Evolutionary conservation across 2,888 invertebrate genomes (phyloP), one percentile per base, ranked within the genome.

Genomic region (Tenthredo mesomela): DNA sequence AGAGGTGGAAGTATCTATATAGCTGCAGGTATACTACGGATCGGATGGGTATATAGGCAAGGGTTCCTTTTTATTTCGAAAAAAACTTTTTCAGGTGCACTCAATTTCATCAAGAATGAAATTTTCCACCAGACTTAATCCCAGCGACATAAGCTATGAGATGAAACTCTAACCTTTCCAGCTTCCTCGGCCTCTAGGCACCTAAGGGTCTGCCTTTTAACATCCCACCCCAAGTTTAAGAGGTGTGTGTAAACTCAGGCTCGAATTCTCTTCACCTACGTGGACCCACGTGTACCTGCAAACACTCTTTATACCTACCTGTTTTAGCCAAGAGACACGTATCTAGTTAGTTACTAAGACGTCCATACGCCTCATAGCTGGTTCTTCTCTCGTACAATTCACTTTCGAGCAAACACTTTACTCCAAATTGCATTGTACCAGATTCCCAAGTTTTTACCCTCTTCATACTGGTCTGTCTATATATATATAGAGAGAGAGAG

Each of bases 111-210:
- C 21, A 33, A 40, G 50, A 61, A 80, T 80, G 2, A 80, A 80
- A 80, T 80, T 80, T 61, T 80, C 58, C 80, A 25, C 18, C n/a
- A 80, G 80, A 61, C 61, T 61, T 80, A 50, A 80, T 80, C 58
- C 33, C 54, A 40, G 33, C 61, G 80, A 40, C 80, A 40, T 40
- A 37, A 80, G 80, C 78, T 78, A 25, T 37, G 58, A 78, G 78
- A 78, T 37, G 78, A 80, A 80, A 80, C 40, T 78, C 61, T 33
- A 61, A 43, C 21, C 61, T 40, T 37, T 10, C 15, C 37, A n/a
- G n/a, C n/a, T 73, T 12, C n/a, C 77, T 18, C 50, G 77, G 18
- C 50, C 71, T 54, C 29, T 18, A 50, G 77, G 77, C 77, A 18
- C 33, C 77, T 25, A 43, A 43, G 71, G 40, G 71, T 33, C 67